A percentile compares a stretch with the other conserved stretches of the same genome.
Conservation (phyloP, 2,888 invertebrate species). For the Arctia plantaginis region DNA sequence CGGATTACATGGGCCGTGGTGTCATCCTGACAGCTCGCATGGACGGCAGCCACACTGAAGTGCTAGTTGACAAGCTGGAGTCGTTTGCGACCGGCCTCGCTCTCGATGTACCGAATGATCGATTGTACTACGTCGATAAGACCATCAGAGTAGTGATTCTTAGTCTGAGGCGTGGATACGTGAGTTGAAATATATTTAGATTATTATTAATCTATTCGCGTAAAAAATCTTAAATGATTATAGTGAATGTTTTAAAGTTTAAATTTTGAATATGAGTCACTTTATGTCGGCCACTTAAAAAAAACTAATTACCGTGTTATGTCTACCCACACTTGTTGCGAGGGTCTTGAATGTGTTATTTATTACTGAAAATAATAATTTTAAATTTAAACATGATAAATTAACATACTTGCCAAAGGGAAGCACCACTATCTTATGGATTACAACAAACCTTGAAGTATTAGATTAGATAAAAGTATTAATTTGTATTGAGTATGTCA, state of each 20-base stretch:
- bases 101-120: conserved; percentile 91
- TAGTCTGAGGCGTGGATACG: conserved; percentile 89
- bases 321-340: too few species aligned
- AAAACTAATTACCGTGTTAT: too few species aligned
- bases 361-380: not conserved
- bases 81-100: conserved; percentile 95
- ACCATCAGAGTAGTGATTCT: conserved; percentile 88
- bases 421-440: too few species aligned
- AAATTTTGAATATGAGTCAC: too few species aligned
- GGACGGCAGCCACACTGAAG: conserved; percentile 90
- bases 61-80: conserved; percentile 88
- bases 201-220: not conserved
- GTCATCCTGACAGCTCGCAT: conserved; percentile 93
- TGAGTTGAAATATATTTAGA: conserved; percentile 62
- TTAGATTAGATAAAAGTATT: too few species aligned
- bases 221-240: not conserved
- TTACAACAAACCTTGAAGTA: too few species aligned
- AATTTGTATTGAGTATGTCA: too few species aligned
- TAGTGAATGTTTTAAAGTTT: too few species aligned
- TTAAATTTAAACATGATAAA: too few species aligned
- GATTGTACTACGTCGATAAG: conserved; percentile 95
- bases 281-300: too few species aligned
- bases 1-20: conserved; percentile 92
- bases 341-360: not conserved
- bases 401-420: too few species aligned